Evolutionary conservation across 2,888 invertebrate genomes (phyloP), one percentile per base, ranked within the genome.

Genomic region (Tinea pellionella): DNA sequence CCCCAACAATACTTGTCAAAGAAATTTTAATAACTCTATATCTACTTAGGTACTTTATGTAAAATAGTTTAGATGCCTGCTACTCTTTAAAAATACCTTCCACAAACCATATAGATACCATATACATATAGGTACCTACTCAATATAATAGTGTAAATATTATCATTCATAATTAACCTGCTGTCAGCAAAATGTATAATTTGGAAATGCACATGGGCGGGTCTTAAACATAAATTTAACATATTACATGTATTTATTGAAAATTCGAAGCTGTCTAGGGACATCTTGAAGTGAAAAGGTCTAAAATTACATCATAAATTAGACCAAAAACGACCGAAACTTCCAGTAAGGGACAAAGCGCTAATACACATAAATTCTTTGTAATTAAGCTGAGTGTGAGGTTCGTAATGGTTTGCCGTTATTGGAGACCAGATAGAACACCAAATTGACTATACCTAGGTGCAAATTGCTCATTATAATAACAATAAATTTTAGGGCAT

Each of bases 341-440:
- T 64, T 63, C 67, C 65, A 67, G 65, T 66, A 64, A 62, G 65
- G 67, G 59, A 60, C 61, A 61, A 62, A 51, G 61, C 65, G 64
- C 64, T 65, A 65, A 69, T 66, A 65, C 63, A 67, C 66, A 64
- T 69, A 69, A 69, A 69, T 70, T 69, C 64, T 67, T 68, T 62
- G 65, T 64, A 67, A 68, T 66, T 64, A 66, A 66, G 64, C 69
- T 61, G 63, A 65, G 63, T 64, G 60, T 65, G 63, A 64, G 65
- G 64, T 41, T 59, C 65, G 24, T 47, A 58, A 41, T 59, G 16
- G 53, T n/a, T 15, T n/a, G 2, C 11, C 51, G 15, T 51, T 53
- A 53, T 53, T 53, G 53, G 53, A 53, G 53, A 53, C 53, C 4
- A 53, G 24, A 47, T 47, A 15, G 16, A 16, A 47, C 18, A 47